Evolutionary conservation across 2,797 vertebrate species (phyloP), one percentile per base, ranked within the genome.

Genomic region (Helarctos malayanus): DNA sequence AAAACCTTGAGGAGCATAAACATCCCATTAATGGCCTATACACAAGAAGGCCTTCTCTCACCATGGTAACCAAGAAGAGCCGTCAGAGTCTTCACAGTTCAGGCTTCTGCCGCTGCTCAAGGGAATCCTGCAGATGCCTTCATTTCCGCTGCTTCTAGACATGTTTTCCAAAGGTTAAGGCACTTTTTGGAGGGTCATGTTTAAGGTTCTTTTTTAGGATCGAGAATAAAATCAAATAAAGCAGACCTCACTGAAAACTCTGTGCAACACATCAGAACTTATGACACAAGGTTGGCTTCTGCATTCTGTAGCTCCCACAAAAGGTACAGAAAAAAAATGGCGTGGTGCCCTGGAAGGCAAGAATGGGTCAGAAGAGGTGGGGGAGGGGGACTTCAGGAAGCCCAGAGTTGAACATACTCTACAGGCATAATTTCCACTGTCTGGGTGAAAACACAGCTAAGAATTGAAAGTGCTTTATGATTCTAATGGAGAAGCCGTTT

Each of bases 61-160:
- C 98, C 96, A 98, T 96, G 87, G 97, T 85, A 98, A 98, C 97
- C 90, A 80, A 54, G 73, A 97, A 93, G 91, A 88, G 82, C 83
- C 85, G 56, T 87, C 97, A 95, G 94, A 93, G 14, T 73, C 95
- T 89, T 79, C 45, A 91, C 38, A 92, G 97, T 87, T 25, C 73
- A 11, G 65, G 65, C 49, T 96, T 80, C 73, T 93, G 49, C 59
- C 78, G 15, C 35, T 96, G 75, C 95, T 96, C 78, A 38, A 41
- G 95, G 97, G 92, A 97, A 98, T 92, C 89, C 71, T 75, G 59
- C 19, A 10, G 71, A 49, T 7, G 96, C 95, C 95, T 98, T 89
- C 78, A 98, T 88, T 97, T 96, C 73, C 90, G 92, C 63, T 65
- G 82, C 29, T 96, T 96, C 97, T 89, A 93, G 97, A 96, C 97